Conservation (phyloP, 2,797 vertebrate species). For the Chaenodraco wilsoni region DNA sequence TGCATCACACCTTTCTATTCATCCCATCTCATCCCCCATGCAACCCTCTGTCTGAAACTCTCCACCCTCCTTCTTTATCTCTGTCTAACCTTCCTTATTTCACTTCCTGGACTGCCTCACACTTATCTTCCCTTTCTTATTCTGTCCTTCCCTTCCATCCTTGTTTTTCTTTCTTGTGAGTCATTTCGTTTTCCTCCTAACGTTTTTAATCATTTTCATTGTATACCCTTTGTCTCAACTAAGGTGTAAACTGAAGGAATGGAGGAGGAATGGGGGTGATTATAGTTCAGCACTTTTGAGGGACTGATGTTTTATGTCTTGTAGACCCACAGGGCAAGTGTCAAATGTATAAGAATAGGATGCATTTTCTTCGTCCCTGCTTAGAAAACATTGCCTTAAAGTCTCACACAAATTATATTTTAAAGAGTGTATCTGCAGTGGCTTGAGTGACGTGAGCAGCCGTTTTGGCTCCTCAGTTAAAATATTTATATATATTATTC, state of each 20-base stretch:
- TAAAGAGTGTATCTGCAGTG: slow-evolving; percentile 24
- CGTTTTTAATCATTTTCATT: background rate
- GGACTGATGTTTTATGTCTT: background rate
- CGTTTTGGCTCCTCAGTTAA: slow-evolving; percentile 24
- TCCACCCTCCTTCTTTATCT: slow-evolving; percentile 7
- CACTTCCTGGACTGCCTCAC: background rate
- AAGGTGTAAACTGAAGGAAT: background rate
- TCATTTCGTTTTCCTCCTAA: background rate
- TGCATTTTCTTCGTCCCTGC: slow-evolving; percentile 11
- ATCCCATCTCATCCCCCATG: slow-evolving; percentile 33
- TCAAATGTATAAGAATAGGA: slow-evolving; percentile 12
- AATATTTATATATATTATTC: slow-evolving; percentile 18
- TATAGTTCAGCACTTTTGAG: background rate
- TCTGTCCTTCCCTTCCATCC: background rate
- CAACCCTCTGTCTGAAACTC: slow-evolving; percentile 30
- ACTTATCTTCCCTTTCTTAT: slow-evolving; percentile 15
- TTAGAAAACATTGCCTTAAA: slow-evolving; percentile 25
- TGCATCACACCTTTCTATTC: slow-evolving; percentile 72
- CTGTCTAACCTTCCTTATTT: slow-evolving; percentile 19
- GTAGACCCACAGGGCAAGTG: background rate
- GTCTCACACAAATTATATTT: slow-evolving; percentile 30
- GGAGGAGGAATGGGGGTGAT: background rate
- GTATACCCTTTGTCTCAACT: background rate
- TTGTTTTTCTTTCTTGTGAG: background rate
- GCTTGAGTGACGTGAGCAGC: slow-evolving; percentile 29